A percentile compares a stretch with the other conserved stretches of the same genome.
phyloP scores from a whole-genome alignment of 2,797 vertebrate genomes.

The Alca torda region DNA sequence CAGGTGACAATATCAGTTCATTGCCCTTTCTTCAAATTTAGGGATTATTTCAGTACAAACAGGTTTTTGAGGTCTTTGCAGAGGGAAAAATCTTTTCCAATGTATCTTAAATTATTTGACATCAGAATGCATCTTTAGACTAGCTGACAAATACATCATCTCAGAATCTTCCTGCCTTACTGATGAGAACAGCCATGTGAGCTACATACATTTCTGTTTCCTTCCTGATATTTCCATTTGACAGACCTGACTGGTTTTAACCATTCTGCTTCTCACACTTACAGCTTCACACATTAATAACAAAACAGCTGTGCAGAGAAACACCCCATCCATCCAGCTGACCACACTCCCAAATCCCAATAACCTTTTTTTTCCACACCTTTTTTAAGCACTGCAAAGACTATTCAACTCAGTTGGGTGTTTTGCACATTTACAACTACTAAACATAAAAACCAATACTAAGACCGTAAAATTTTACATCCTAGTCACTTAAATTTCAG shows the following conservation, averaged over 20 bases:
- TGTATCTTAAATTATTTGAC: background rate
- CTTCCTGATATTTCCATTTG: background rate
- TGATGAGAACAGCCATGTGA: background rate
- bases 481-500: background rate
- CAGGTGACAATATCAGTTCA: background rate
- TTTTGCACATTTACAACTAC: background rate
- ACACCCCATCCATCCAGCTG: background rate
- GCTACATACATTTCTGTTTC: background rate
- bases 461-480: background rate
- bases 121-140: background rate
- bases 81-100: background rate
- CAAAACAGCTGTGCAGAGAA: background rate
- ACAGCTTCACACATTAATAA: background rate
- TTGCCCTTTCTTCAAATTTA: background rate
- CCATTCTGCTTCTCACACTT: background rate
- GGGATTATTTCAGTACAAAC: background rate
- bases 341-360: background rate
- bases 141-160: background rate
- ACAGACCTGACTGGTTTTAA: background rate
- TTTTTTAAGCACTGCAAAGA: background rate
- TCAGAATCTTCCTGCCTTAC: background rate
- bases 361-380: background rate
- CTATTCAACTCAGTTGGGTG: background rate
- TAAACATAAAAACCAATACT: background rate
- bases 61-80: background rate